These are phyloP conservation scores for Oryzias curvinotus DNA, from an alignment of 2,113 vertebrate species.

Conservation along the genomic window DNA sequence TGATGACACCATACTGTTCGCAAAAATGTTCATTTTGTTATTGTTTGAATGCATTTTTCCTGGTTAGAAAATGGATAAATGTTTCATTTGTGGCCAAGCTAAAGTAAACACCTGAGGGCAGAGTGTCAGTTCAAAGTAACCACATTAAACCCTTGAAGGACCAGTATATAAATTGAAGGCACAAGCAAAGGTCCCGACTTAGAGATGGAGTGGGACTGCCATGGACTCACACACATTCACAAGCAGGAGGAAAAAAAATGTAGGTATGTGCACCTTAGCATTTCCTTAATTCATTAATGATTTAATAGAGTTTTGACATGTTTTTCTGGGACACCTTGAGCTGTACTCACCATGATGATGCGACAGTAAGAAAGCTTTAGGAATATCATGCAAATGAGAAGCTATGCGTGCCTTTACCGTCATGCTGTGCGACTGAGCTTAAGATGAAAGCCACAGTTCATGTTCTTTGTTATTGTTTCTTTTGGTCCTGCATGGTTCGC, in stretches of 20 bases:
- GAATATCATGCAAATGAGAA: too few relatives aligned
- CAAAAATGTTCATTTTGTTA: too few relatives aligned
- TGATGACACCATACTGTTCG: too few relatives aligned
- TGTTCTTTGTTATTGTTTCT: too few relatives aligned
- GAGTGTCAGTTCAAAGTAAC: slow-evolving; percentile 70
- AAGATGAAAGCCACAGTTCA: too few relatives aligned
- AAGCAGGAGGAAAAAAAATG: slow-evolving; percentile 75
- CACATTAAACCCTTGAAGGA: slow-evolving; percentile 58
- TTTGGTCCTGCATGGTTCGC: too few relatives aligned
- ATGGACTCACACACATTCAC: slow-evolving; percentile 77
- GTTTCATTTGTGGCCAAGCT: slow-evolving; percentile 44
- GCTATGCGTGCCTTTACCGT: too few relatives aligned
- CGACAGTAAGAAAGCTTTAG: too few relatives aligned
- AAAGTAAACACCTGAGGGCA: slow-evolving; percentile 57
- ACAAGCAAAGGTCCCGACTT: slow-evolving; percentile 37
- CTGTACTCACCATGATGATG: neutral
- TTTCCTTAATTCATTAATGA: slow-evolving; percentile 15
- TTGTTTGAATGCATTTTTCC: slow-evolving; percentile 10
- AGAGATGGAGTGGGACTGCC: slow-evolving; percentile 59
- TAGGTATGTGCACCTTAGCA: slow-evolving; percentile 70
- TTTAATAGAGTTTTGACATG: neutral
- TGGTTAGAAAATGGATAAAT: slow-evolving; percentile 18
- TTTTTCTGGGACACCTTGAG: neutral
- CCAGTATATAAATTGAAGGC: slow-evolving; percentile 69
- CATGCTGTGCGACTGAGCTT: too few relatives aligned